Conservation (phyloP, 2,113 vertebrate species). For the Albula glossodonta region DNA sequence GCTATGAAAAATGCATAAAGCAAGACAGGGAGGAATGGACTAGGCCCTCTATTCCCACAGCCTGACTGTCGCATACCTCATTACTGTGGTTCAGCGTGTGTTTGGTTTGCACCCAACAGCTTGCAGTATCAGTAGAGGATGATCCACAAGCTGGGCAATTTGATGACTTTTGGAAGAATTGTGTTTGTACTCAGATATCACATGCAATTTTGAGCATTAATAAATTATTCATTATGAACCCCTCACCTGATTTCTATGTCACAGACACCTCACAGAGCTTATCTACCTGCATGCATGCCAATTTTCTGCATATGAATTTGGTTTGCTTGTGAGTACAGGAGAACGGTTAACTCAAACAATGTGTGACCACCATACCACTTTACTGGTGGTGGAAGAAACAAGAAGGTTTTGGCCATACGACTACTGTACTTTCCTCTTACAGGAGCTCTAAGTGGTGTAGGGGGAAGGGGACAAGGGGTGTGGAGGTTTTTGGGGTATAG, state of each 20-base stretch:
- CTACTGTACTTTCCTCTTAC: conserved; percentile 5
- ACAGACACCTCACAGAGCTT: conserved; percentile 16
- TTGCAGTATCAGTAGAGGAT: neutral
- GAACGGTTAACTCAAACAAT: conserved; percentile 34
- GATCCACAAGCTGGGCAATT: neutral
- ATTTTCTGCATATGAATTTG: neutral
- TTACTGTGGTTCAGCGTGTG: neutral
- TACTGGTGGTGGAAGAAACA: neutral
- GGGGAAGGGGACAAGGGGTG: conserved; percentile 55
- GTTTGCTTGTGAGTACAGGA: neutral
- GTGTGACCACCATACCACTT: conserved; percentile 1
- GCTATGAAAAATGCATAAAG: too few species aligned
- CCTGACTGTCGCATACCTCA: neutral
- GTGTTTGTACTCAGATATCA: conserved; percentile 36
- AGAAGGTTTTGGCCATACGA: neutral
- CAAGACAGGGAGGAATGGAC: neutral
- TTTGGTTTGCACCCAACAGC: neutral
- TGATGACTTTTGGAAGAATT: neutral
- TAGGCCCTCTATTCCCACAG: neutral
- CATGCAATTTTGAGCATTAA: conserved; percentile 24
- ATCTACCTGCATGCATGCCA: neutral
- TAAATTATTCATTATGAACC: conserved; percentile 32
- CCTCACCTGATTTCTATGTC: conserved; percentile 22
- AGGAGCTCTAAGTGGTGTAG: conserved; percentile 27
- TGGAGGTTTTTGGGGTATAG: conserved; percentile 43